Conservation (phyloP, 2,888 invertebrate species). For the Mycalesis mineus region DNA sequence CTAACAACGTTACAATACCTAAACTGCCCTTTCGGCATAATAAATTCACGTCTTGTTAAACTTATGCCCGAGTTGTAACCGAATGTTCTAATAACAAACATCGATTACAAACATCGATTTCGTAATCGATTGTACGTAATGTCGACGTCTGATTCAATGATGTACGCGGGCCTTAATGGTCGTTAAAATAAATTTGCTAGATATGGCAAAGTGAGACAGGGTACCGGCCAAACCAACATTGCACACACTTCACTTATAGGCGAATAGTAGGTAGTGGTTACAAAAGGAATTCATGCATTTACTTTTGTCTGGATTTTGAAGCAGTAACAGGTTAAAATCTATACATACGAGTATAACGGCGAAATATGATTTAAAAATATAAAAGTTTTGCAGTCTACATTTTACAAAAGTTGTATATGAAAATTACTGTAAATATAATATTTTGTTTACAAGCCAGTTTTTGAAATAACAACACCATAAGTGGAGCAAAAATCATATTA, state of each 20-base stretch:
- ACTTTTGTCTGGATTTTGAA: not conserved
- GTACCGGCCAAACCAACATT: not conserved
- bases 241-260: not conserved
- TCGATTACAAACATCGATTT: slow-evolving; percentile 2
- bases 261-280: not conserved
- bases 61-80: not conserved
- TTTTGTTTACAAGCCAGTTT: no score
- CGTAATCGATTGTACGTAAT: not conserved
- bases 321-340: not conserved
- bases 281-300: not conserved
- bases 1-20: slow-evolving; percentile 1
- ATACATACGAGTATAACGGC: no score
- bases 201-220: not conserved
- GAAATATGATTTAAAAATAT: no score
- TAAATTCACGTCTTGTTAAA: slow-evolving; percentile 7
- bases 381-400: no score
- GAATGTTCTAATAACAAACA: slow-evolving; percentile 6
- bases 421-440: no score
- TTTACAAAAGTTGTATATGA: no score
- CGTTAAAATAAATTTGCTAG: not conserved
- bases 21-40: slow-evolving; percentile 1
- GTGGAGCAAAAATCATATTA: no score
- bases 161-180: not conserved
- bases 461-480: no score
- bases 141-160: not conserved